phyloP scores from a whole-genome alignment of 1,140 invertebrate genomes.

The Chironomus striatipennis region DNA sequence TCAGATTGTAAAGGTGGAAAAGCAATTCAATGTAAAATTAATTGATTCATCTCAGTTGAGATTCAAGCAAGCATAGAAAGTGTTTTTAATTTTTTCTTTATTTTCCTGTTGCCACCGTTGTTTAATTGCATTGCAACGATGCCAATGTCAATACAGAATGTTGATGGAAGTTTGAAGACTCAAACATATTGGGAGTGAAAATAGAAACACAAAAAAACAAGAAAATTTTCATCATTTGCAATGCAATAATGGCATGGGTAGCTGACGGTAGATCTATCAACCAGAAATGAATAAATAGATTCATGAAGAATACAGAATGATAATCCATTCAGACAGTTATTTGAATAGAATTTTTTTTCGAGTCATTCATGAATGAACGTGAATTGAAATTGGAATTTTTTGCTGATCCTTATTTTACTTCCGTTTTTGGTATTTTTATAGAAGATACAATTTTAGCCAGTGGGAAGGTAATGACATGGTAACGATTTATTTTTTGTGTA shows the following conservation, averaged over 20 bases:
- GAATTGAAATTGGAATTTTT: too few relatives aligned
- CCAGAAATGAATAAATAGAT: neutral
- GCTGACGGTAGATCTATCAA: neutral
- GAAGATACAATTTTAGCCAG: too few relatives aligned
- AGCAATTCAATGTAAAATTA: constrained; percentile 6
- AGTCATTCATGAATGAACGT: too few relatives aligned
- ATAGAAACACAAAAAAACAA: neutral
- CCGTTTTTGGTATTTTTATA: too few relatives aligned
- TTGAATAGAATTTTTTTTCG: neutral
- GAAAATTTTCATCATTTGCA: neutral
- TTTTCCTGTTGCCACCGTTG: neutral
- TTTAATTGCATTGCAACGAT: neutral
- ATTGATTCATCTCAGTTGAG: neutral
- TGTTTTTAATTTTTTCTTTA: neutral
- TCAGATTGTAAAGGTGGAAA: too few relatives aligned
- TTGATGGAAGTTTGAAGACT: neutral
- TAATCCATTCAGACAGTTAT: constrained; percentile 8
- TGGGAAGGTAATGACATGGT: too few relatives aligned
- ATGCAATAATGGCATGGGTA: too few relatives aligned
- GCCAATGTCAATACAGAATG: neutral
- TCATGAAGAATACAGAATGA: neutral
- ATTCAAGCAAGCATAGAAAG: neutral
- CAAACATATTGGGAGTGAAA: constrained; percentile 1
- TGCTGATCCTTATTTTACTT: too few relatives aligned
- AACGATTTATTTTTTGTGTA: too few relatives aligned